These are phyloP conservation scores for Falco punctatus DNA, from an alignment of 2,113 vertebrate species.

Conservation along the genomic window DNA sequence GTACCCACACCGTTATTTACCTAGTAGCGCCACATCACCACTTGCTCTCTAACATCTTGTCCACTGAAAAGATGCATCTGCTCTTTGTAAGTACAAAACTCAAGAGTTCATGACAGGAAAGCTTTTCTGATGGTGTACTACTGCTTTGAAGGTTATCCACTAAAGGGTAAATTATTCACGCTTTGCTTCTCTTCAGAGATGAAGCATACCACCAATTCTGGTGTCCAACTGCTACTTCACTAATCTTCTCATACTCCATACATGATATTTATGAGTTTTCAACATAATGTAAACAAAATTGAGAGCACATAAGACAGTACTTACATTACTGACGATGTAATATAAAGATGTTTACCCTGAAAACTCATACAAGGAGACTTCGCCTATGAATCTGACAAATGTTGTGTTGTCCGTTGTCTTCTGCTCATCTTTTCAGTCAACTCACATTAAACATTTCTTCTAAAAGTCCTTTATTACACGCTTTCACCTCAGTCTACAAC, in stretches of 20 bases:
- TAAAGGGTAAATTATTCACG: neutral
- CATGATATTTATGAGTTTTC: neutral
- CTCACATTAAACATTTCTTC: neutral
- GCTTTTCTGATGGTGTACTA: neutral
- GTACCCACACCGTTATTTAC: neutral
- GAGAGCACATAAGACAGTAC: neutral
- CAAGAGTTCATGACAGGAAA: neutral
- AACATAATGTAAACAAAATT: neutral
- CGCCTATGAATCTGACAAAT: neutral
- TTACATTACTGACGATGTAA: neutral
- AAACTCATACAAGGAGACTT: neutral
- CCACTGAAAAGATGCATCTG: neutral
- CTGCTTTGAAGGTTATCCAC: neutral
- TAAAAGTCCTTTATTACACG: neutral
- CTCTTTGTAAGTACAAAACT: rapidly evolving
- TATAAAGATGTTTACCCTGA: neutral
- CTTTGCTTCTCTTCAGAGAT: neutral
- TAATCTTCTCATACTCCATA: neutral
- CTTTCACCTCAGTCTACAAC: neutral
- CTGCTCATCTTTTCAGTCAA: neutral
- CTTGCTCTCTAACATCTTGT: neutral
- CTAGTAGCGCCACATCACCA: neutral
- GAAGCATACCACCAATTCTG: neutral
- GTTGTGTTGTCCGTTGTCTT: neutral
- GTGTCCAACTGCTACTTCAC: neutral